phyloP scores from a whole-genome alignment of 1,140 invertebrate genomes.

The Magallana angulata region DNA sequence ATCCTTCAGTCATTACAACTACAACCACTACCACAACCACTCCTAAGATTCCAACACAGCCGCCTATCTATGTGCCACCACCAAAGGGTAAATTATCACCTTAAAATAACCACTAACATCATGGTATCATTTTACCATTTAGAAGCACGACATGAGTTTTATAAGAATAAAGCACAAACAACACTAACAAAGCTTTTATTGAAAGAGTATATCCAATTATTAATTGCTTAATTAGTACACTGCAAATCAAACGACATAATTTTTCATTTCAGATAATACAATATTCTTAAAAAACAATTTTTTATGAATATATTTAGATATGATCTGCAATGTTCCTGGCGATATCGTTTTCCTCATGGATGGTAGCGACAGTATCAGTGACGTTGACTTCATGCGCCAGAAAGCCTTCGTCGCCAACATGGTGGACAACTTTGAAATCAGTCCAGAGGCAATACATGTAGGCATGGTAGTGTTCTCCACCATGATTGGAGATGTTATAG shows the following conservation, averaged over 20 bases:
- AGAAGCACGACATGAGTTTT: no score
- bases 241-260: no score
- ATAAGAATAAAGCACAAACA: background rate
- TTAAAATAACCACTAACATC: no score
- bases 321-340: slow-evolving; percentile 63
- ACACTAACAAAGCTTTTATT: no score
- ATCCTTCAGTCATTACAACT: slow-evolving; percentile 64
- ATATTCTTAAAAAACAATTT: no score
- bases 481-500: slow-evolving; percentile 62
- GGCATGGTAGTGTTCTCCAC: slow-evolving; percentile 69
- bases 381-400: slow-evolving; percentile 61
- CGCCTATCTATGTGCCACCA: slow-evolving; percentile 53
- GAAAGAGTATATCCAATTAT: no score
- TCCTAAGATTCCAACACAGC: slow-evolving; percentile 49
- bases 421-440: slow-evolving; percentile 66
- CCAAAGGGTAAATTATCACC: background rate
- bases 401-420: slow-evolving; percentile 67
- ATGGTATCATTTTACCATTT: no score
- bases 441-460: slow-evolving; percentile 62
- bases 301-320: slow-evolving; percentile 38
- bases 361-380: slow-evolving; percentile 65
- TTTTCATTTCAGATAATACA: no score
- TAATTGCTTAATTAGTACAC: no score
- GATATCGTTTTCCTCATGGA: slow-evolving; percentile 71
- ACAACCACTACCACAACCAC: slow-evolving; percentile 55